Evolutionary conservation across 2,113 vertebrate genomes (phyloP).

Genomic region (Progne subis): DNA sequence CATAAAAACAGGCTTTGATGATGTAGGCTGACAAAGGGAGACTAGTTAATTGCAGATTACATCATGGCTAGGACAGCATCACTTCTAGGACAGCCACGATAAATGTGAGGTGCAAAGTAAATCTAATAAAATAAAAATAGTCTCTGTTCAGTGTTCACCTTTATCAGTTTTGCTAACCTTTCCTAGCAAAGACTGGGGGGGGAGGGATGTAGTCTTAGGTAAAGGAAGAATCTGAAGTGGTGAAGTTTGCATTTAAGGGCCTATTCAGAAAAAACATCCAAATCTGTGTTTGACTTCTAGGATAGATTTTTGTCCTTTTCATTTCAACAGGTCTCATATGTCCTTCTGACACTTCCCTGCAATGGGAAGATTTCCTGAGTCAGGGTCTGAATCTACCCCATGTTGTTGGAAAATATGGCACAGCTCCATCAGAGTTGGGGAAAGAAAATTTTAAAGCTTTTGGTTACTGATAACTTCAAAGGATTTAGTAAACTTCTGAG

Average conservation of each 20-base stretch:
- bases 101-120: slow-evolving; percentile 62
- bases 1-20: slow-evolving; percentile 67
- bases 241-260: background rate
- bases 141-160: slow-evolving; percentile 38
- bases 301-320: background rate
- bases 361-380: background rate
- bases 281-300: background rate
- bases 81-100: slow-evolving; percentile 41
- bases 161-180: slow-evolving; percentile 47
- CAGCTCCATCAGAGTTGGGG: background rate
- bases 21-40: slow-evolving; percentile 69
- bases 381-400: background rate
- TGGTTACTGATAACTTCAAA: background rate
- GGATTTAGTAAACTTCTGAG: background rate
- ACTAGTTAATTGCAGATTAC: slow-evolving; percentile 73
- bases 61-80: slow-evolving; percentile 65
- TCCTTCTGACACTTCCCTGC: background rate
- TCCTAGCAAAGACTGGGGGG: background rate
- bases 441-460: background rate
- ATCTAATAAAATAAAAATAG: slow-evolving; percentile 49
- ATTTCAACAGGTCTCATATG: background rate
- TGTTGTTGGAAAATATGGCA: background rate
- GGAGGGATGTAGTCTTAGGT: background rate
- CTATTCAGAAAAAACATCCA: background rate
- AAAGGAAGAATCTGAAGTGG: background rate